These are phyloP conservation scores for Xenopus borealis DNA, from an alignment of 2,113 vertebrate species.

Conservation along the genomic window DNA sequence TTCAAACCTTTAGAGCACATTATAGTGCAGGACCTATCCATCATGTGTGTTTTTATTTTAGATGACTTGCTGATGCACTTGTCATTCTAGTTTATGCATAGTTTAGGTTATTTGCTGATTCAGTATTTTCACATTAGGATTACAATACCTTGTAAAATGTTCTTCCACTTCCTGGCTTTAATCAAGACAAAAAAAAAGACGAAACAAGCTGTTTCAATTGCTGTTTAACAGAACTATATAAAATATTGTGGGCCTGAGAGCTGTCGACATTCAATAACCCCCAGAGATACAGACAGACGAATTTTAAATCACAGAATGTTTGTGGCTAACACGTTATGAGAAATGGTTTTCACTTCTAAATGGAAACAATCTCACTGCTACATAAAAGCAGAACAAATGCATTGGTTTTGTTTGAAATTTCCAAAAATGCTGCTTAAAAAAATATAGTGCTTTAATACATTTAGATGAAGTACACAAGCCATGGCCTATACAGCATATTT, in stretches of 20 bases:
- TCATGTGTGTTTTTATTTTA: too few relatives aligned
- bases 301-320: slow-evolving; percentile 47
- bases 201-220: slow-evolving; percentile 21
- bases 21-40: too few relatives aligned
- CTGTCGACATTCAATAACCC: slow-evolving; percentile 3
- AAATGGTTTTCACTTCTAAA: slow-evolving; percentile 55
- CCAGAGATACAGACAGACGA: slow-evolving; percentile 46
- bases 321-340: slow-evolving; percentile 53
- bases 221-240: slow-evolving; percentile 33
- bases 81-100: slow-evolving; percentile 20
- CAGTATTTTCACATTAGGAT: slow-evolving; percentile 27
- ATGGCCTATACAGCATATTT: too few relatives aligned
- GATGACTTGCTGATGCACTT: not conserved
- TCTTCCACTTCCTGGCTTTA: slow-evolving; percentile 47
- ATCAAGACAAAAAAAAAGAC: slow-evolving; percentile 49
- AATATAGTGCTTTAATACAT: too few relatives aligned
- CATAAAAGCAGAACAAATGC: slow-evolving; percentile 13
- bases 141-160: slow-evolving; percentile 30
- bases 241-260: not conserved
- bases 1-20: too few relatives aligned
- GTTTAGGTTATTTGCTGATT: slow-evolving; percentile 43
- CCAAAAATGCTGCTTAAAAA: too few relatives aligned
- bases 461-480: too few relatives aligned
- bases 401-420: too few relatives aligned
- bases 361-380: slow-evolving; percentile 52